Base-by-base conservation (phyloP, 2,888 invertebrate genomes). In the Lasioglossum calceatum region DNA sequence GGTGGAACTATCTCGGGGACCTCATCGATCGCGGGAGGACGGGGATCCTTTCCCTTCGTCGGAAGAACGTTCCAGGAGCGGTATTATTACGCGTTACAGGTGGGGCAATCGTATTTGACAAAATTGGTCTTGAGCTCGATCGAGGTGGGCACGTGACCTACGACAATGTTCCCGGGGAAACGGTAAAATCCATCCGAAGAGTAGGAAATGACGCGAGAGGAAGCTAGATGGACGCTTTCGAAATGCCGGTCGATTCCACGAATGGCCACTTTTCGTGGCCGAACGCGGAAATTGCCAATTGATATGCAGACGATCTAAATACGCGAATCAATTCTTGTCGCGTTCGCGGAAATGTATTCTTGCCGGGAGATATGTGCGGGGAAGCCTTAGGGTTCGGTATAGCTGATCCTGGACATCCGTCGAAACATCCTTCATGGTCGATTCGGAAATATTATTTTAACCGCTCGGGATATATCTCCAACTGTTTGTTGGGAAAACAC, bases 121-220 rank as follows among this genome's bases (percentile, higher is more conserved):
- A 77, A 81, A 85, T 85, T 70, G 85, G 75, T 79, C 85, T 81
- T 81, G 85, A 77, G 67, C 70, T 73, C 83, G 80, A 80, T 54
- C 58, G 77, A 75, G 54, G 10, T 54, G 54, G 50, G 73, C 77
- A 77, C 77, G 85, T 86, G 82, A 86, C 80, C 79, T 82, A 79
- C 42, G 79, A 76, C 47, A 81, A 81, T 77, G 78, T 79, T 42
- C 70, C 42, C n/a, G 14, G 27, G 75, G 39, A 58, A 54, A n/a
- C 61, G 61, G 79, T 61, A 77, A 72, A 75, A 82, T 82, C 82
- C 82, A 77, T 76, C 67, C 54, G 58, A 58, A 64, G 74, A 47
- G 70, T 72, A 54, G 82, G 82, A 87, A 87, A 87, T 85, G 86
- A 79, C 76, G 81, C 64, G 80, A 71, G 80, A 81, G 54, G 70